Conservation (phyloP, 2,888 invertebrate genomes). For the Hirtodrosophila alboralis region DNA sequence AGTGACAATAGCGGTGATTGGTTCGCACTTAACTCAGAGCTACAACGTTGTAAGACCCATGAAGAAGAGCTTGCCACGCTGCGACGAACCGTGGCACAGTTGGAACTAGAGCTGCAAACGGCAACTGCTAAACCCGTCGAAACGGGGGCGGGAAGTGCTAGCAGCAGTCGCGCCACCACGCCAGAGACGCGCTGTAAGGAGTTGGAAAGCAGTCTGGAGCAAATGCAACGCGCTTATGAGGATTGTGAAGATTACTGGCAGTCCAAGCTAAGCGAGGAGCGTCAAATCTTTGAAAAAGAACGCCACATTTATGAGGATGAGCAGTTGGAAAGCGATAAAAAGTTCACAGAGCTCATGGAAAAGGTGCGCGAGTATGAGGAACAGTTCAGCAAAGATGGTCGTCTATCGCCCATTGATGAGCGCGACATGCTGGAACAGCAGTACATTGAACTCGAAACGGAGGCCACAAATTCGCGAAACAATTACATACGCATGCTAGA, state of each 20-base stretch:
- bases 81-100: conserved; percentile 72
- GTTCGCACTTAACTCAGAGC: conserved; percentile 83
- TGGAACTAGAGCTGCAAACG: conserved; percentile 77
- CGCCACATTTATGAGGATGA: conserved; percentile 89
- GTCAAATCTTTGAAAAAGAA: conserved; percentile 89
- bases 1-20: conserved; percentile 83
- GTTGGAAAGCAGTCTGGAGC: conserved; percentile 89
- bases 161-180: conserved; percentile 58
- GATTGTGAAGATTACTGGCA: conserved; percentile 95
- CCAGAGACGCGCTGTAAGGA: conserved; percentile 86
- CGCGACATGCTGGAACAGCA: conserved; percentile 89
- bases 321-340: conserved; percentile 90
- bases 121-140: conserved; percentile 20
- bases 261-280: conserved; percentile 90
- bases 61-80: conserved; percentile 78
- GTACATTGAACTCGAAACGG: conserved; percentile 89
- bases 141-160: not conserved
- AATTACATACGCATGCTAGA: conserved; percentile 85
- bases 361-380: conserved; percentile 93
- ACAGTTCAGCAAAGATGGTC: conserved; percentile 87
- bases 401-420: conserved; percentile 92
- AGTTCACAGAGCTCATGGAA: conserved; percentile 89
- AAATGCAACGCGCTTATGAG: conserved; percentile 91
- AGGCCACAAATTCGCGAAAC: conserved; percentile 86
- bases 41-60: conserved; percentile 69